Evolutionary conservation across 2,797 vertebrate genomes (phyloP).

Genomic region (Hyperoplus immaculatus): DNA sequence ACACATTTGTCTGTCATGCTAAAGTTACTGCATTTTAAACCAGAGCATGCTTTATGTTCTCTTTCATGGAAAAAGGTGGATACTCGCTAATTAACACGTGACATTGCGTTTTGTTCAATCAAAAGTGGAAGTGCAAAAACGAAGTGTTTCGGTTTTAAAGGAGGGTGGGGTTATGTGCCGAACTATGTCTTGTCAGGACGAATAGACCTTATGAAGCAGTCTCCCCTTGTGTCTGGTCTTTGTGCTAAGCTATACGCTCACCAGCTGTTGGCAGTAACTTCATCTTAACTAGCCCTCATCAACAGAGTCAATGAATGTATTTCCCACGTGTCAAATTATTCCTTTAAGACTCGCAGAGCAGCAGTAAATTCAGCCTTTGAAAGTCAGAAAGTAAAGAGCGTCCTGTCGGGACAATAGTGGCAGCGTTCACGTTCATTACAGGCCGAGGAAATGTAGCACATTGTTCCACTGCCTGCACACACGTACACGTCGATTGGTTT

Average conservation of each 20-base stretch:
- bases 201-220: neutral
- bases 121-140: neutral
- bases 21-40: constrained; percentile 1
- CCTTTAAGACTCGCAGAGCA: neutral
- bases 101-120: neutral
- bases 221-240: neutral
- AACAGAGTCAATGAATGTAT: neutral
- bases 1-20: neutral
- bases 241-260: constrained; percentile 2
- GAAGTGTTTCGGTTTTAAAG: neutral
- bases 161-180: neutral
- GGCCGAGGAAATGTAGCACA: constrained; percentile 57
- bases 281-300: neutral
- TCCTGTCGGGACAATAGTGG: constrained; percentile 27
- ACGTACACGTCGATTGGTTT: constrained; percentile 59
- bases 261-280: neutral
- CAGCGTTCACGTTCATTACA: constrained; percentile 15
- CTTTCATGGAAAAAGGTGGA: constrained; percentile 1
- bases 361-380: neutral
- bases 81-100: no score
- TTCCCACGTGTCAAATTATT: neutral
- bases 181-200: neutral
- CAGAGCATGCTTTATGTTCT: neutral
- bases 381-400: neutral
- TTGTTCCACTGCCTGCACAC: constrained; percentile 45